These are phyloP conservation scores for Gryllus longicercus DNA, from an alignment of 2,888 invertebrate species.

Conservation along the genomic window DNA sequence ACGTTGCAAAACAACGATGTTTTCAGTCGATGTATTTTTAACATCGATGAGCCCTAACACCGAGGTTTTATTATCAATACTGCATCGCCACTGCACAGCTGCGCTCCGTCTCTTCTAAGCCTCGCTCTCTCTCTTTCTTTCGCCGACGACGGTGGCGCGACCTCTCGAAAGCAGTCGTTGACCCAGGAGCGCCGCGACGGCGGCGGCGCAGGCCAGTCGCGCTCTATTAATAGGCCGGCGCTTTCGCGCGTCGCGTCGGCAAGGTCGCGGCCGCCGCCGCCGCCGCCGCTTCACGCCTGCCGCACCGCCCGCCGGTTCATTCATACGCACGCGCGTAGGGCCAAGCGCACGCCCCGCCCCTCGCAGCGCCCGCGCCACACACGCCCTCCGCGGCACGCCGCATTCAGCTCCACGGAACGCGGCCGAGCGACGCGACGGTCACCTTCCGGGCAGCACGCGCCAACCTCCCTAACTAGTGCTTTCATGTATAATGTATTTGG, in stretches of 20 bases:
- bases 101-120: no score
- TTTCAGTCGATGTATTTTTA: no score
- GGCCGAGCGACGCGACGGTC: no score
- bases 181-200: neutral
- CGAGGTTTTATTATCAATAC: no score
- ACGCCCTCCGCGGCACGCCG: neutral
- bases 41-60: no score
- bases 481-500: no score
- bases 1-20: no score
- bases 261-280: neutral
- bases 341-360: neutral
- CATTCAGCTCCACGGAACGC: no score
- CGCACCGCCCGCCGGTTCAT: neutral
- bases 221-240: conserved; percentile 9
- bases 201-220: neutral
- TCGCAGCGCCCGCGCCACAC: neutral
- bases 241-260: neutral
- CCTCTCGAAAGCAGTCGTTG: conserved; percentile 17
- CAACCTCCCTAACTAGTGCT: no score
- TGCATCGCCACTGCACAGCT: no score
- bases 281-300: neutral
- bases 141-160: neutral
- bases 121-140: neutral
- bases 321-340: neutral
- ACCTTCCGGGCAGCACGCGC: accelerated